Evolutionary conservation across 1,140 invertebrate species (phyloP), one percentile per base, ranked within the genome.

Genomic region (Philaenus spumarius): DNA sequence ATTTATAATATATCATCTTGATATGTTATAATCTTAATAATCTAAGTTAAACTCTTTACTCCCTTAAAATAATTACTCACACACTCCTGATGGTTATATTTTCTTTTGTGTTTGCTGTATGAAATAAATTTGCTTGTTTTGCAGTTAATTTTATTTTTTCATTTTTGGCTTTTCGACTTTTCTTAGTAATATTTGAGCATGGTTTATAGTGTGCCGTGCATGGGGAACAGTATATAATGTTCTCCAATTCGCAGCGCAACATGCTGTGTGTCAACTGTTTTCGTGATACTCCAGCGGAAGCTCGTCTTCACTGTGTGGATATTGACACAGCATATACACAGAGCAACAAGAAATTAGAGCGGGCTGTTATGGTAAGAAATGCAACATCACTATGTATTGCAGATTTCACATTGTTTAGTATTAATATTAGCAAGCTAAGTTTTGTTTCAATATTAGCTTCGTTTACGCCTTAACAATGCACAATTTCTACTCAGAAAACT

Each of bases 191-290:
- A n/a, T n/a, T n/a, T n/a, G n/a, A n/a, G n/a, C n/a, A n/a, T n/a
- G n/a, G n/a, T 55, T 69, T 70, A 37, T 75, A 85, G 73, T 86
- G 84, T 68, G 69, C 77, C 1, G 74, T 75, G 42, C 84, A 87
- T 66, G 81, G 82, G 12, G 84, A 87, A 68, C 82, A 82, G 55
- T 84, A 82, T 68, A 83, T 85, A 62, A 86, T 86, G 84, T 87
- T 80, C 68, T 84, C 82, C 5, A 81, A 81, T 35, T 76, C 79
- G 39, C 81, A 81, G 60, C 80, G 83, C 61, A 77, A 76, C 24
- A 85, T 86, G 83, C 69, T 86, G 1, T 87, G 84, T 63, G 82
- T 84, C 9, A 85, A 81, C 51, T 87, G 84, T 63, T 85, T 84
- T 64, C 78, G 83, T 14, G 84, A 87, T 64, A 80, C 79, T 4